Percentiles rank a stretch among this genome's conserved stretches.
Evolutionary conservation across 2,888 invertebrate species (phyloP).

Genomic region (Theretra japonica): DNA sequence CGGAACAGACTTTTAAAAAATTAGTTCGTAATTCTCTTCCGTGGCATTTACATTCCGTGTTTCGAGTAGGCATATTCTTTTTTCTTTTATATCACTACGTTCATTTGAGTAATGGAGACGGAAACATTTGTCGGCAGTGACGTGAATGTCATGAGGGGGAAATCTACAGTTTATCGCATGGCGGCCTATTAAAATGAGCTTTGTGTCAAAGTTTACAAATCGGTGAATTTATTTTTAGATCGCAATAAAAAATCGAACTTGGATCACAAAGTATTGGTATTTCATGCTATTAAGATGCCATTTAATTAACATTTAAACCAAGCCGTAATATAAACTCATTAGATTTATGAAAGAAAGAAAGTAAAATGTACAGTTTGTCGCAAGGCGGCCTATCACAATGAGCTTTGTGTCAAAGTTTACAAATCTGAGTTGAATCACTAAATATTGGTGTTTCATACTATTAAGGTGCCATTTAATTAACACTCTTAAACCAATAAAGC

Average conservation of each 20-base stretch:
- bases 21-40: conserved; percentile 1
- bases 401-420: too few species aligned
- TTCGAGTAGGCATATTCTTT: conserved; percentile 1
- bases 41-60: not conserved
- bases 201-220: not conserved
- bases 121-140: conserved; percentile 23
- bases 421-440: too few species aligned
- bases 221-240: not conserved
- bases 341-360: too few species aligned
- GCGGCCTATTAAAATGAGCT: not conserved
- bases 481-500: too few species aligned
- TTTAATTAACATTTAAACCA: too few species aligned
- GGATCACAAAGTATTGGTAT: too few species aligned
- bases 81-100: conserved; percentile 19
- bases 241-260: too few species aligned
- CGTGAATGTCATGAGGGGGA: conserved; percentile 21
- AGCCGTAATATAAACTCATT: too few species aligned
- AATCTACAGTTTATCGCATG: not conserved
- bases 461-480: not conserved
- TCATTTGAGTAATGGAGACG: conserved; percentile 26
- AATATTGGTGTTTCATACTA: too few species aligned
- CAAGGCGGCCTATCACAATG: too few species aligned
- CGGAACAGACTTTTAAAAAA: not conserved
- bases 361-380: too few species aligned
- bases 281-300: too few species aligned